Evolutionary conservation across 1,140 invertebrate genomes (phyloP).

Genomic region (Marisa cornuarietis): DNA sequence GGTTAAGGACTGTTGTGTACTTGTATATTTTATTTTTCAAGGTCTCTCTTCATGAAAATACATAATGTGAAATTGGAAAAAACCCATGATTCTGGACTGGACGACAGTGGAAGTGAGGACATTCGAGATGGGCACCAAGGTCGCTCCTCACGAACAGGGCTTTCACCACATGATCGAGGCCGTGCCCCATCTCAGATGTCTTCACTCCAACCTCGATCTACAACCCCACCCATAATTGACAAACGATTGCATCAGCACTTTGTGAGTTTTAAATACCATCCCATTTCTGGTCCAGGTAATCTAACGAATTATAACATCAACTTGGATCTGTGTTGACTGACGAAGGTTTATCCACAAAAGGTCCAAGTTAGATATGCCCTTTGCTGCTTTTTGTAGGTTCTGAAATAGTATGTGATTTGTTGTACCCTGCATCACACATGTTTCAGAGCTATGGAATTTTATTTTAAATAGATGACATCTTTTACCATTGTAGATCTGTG

Average conservation of each 20-base stretch:
- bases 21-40: slow-evolving; percentile 29
- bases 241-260: slow-evolving; percentile 59
- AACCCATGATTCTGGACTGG: slow-evolving; percentile 27
- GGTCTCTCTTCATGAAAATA: slow-evolving; percentile 60
- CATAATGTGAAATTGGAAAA: slow-evolving; percentile 61
- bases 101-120: slow-evolving; percentile 26
- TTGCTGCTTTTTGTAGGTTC: no score
- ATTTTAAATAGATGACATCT: not conserved
- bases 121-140: slow-evolving; percentile 36
- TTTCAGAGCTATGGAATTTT: not conserved
- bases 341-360: no score
- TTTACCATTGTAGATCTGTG: not conserved
- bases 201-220: slow-evolving; percentile 31
- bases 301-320: no score
- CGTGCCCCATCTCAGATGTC: slow-evolving; percentile 45
- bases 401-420: no score
- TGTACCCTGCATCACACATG: no score
- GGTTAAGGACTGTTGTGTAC: not conserved
- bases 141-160: slow-evolving; percentile 34
- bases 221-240: slow-evolving; percentile 58
- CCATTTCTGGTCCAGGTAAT: no score
- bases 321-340: no score
- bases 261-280: slow-evolving; percentile 44
- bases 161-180: slow-evolving; percentile 36
- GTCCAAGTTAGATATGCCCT: no score